A percentile compares a stretch with the other conserved stretches of the same genome.
These are phyloP conservation scores for Trichacis sp. DNA, from an alignment of 2,888 invertebrate species.

Conservation along the genomic window DNA sequence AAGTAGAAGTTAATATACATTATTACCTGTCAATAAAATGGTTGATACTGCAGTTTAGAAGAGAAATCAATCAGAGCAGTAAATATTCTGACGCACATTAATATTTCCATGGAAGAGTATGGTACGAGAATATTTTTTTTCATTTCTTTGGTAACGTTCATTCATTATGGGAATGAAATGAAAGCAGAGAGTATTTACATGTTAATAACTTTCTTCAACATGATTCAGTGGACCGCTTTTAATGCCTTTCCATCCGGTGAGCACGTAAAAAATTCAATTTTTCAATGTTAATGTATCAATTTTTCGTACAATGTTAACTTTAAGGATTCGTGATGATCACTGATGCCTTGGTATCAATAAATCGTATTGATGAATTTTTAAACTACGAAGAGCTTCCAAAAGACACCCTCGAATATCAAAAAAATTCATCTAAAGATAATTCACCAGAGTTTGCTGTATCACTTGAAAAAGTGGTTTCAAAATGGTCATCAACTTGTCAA, in stretches of 20 bases:
- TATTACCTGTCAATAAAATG: not conserved
- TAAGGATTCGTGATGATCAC: conserved; percentile 60
- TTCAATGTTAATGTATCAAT: not conserved
- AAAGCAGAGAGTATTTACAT: conserved; percentile 81
- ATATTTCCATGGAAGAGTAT: conserved; percentile 76
- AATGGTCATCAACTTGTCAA: conserved; percentile 75
- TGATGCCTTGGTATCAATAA: conserved; percentile 75
- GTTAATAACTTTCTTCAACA: conserved; percentile 80
- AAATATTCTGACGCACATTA: conserved; percentile 73
- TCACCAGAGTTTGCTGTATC: conserved; percentile 14
- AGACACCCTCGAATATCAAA: not conserved
- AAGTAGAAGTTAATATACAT: not conserved
- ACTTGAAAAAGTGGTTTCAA: conserved; percentile 73
- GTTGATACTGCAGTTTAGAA: conserved; percentile 64
- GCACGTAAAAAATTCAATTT: conserved; percentile 10
- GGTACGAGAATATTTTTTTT: conserved; percentile 79
- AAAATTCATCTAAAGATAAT: not conserved
- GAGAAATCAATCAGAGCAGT: conserved; percentile 67
- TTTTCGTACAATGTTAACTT: not conserved
- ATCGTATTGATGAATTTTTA: conserved; percentile 65
- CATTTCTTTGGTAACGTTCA: conserved; percentile 76
- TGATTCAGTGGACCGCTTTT: conserved; percentile 79
- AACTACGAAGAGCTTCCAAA: conserved; percentile 43
- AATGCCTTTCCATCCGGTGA: conserved; percentile 74
- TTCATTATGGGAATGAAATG: conserved; percentile 74